Base-by-base conservation (phyloP, 2,888 invertebrate genomes). In the Chloroclystis v-ata region DNA sequence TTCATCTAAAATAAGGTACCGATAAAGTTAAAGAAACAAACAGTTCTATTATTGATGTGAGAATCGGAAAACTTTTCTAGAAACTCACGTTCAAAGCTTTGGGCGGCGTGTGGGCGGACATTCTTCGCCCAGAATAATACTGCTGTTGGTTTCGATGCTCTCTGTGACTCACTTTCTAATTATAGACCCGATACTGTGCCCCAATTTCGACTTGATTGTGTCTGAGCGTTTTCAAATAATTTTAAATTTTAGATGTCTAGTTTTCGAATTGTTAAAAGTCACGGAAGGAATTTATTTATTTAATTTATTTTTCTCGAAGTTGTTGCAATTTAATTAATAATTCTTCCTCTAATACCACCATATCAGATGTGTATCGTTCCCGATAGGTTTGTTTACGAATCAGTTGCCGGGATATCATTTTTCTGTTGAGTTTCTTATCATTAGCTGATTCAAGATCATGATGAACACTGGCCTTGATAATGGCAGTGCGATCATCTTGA, bases 151-250 rank as follows among this genome's bases (percentile, higher is more conserved):
- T 80, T 76, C 72, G 65, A 78, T 80, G 75, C 72, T 69, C 69
- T 69, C 67, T 69, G 49, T 82, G 84, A 86, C 71, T 84, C 85
- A 86, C 67, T 57, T 60, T 78, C 82, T 86, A 85, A 78, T 71
- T 74, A 73, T 85, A 85, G 39, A 59, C 37, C 62, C 73, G 74
- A 77, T 72, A 75, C 72, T 69, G 68, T 75, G 75, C 62, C 77
- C 80, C 67, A 77, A 69, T 78, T 82, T 67, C 59, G 62, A 67
- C 57, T 57, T 52, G 56, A 52, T 63, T 54, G 56, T 54, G 62
- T 60, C 54, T 51, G 33, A 12, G 20, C 5, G 5, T 33, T 33
- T 5, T 13, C 13, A 32, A 32, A n/a, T 33, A 33, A 33, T n/a
- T 35, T 20, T 5, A 24, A 8, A 26, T 6, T 6, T 2, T 8